These are phyloP conservation scores for Pollenia labialis DNA, from an alignment of 2,888 invertebrate genomes.

Conservation along the genomic window DNA sequence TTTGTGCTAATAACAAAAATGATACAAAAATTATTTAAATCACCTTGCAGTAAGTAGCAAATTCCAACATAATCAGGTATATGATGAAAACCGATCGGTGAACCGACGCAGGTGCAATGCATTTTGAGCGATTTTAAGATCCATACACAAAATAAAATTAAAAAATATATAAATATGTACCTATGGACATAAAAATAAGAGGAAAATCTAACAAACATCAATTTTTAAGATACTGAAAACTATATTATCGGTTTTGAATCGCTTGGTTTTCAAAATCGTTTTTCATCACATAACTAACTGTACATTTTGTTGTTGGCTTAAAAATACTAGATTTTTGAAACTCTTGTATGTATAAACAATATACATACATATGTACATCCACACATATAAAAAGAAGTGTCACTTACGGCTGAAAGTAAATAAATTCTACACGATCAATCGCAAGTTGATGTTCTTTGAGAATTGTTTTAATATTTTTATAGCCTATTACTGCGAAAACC, in stretches of 20 bases:
- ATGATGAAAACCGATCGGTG: not conserved
- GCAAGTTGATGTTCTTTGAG: conserved; percentile 74
- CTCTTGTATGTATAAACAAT: not conserved
- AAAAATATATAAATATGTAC: not conserved
- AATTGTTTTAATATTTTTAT: conserved; percentile 77
- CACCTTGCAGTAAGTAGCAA: not conserved
- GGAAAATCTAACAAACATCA: too few relatives aligned
- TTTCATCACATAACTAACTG: too few relatives aligned
- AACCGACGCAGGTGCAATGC: too few relatives aligned
- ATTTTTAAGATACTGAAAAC: too few relatives aligned
- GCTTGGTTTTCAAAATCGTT: too few relatives aligned
- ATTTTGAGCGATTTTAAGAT: too few relatives aligned
- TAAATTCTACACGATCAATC: conserved; percentile 77
- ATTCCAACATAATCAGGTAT: not conserved
- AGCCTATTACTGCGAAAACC: conserved; percentile 79
- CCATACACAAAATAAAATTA: not conserved
- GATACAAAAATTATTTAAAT: not conserved
- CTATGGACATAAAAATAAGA: not conserved
- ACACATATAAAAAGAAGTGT: not conserved
- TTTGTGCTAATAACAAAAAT: conserved; percentile 75
- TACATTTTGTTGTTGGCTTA: too few relatives aligned
- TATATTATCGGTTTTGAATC: too few relatives aligned
- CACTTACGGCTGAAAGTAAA: conserved; percentile 81
- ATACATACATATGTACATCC: not conserved
- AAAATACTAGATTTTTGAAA: too few relatives aligned